phyloP scores from a whole-genome alignment of 2,797 vertebrate genomes.

The Lacerta agilis region DNA sequence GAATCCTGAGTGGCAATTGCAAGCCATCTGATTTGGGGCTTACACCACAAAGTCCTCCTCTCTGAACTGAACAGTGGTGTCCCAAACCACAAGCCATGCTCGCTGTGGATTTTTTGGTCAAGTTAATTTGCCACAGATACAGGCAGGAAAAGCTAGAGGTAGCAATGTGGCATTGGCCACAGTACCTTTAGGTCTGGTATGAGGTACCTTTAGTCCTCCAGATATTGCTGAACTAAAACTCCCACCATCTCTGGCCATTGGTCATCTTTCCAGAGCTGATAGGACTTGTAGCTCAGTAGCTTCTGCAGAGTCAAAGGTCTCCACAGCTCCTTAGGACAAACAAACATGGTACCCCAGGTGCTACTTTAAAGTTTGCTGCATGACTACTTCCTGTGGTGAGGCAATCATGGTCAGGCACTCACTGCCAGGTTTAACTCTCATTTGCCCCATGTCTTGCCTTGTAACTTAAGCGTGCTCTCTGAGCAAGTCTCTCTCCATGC shows the following conservation, averaged over 20 bases:
- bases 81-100: background rate
- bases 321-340: background rate
- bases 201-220: no score
- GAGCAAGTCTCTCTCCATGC: background rate
- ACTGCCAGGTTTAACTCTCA: background rate
- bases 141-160: background rate
- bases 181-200: background rate
- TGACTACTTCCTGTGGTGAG: background rate
- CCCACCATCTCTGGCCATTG: no score
- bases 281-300: no score
- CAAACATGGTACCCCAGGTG: no score
- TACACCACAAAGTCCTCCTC: background rate
- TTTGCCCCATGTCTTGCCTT: background rate
- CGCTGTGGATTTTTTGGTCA: background rate
- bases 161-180: background rate
- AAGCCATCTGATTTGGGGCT: background rate
- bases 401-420: background rate
- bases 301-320: no score
- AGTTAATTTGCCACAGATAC: background rate
- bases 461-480: background rate
- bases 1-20: background rate
- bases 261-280: no score
- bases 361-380: background rate
- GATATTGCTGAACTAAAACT: no score
- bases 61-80: background rate